Base-by-base conservation (phyloP, 2,797 vertebrate genomes). In the Oreochromis mossambicus region DNA sequence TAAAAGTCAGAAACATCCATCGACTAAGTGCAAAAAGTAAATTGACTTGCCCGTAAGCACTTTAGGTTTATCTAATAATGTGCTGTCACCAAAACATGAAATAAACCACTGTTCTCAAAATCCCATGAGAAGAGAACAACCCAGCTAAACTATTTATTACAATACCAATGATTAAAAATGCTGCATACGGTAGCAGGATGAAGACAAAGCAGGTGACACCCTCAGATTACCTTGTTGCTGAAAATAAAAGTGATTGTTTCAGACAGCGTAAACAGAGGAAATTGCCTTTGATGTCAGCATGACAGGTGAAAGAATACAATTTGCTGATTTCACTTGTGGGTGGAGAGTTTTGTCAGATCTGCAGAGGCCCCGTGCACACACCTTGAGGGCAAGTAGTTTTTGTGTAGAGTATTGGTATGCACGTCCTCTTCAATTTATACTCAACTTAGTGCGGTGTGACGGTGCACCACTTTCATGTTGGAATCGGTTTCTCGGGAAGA, bases 391-490 rank as follows among this genome's bases (percentile, higher is more conserved):
- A 80, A 76, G 83, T 75, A 5, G 38, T 41, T 78, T 86, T 81
- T 3, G 55, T 82, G 77, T 77, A 36, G 79, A 82, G 79, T 90
- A 89, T 87, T 87, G 79, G 66, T 80, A 83, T 84, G 85, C 82
- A 52, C 29, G 52, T 88, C 85, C 63, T 83, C 68, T 83, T 89
- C 85, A 83, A 81, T 94, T 79, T 88, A 36, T 70, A 88, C 63
- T 89, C 83, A 8, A 38, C n/a, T 46, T 93, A 92, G 94, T 76
- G 85, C 32, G 24, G 82, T 85, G 90, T 95, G 92, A 94, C 90
- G 46, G 84, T 10, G 75, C 12, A 36, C 58, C 12, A 76, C 94
- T 94, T 95, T 96, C 91, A 95, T 94, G 92, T 94, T 90, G 85
- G 84, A 92, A 92, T 93, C 87, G 1, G 79, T 87, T 91, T 91